Conservation (phyloP, 2,113 vertebrate species). For the Aptenodytes patagonicus region DNA sequence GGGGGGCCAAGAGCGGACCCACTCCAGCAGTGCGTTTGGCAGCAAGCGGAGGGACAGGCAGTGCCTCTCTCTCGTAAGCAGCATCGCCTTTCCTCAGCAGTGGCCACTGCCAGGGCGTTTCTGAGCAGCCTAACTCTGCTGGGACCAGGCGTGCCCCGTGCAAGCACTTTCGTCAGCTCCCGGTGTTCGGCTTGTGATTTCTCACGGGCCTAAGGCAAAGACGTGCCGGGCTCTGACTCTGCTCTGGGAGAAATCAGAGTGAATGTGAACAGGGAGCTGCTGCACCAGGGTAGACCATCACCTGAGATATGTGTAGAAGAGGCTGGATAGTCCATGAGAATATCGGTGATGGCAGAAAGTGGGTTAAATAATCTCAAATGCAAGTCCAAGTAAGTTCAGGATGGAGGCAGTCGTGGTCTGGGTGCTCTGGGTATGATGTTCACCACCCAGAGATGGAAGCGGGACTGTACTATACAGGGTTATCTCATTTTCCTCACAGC, state of each 20-base stretch:
- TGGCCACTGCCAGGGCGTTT: neutral
- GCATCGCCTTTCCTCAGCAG: neutral
- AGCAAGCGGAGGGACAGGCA: neutral
- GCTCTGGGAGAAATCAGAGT: neutral
- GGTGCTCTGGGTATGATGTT: neutral
- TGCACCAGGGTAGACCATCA: rapidly evolving
- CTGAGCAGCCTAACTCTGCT: neutral
- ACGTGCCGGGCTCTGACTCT: neutral
- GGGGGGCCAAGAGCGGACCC: neutral
- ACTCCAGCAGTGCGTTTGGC: neutral
- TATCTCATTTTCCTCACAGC: neutral
- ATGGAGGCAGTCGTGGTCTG: rapidly evolving
- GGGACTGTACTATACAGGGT: neutral
- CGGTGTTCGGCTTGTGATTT: rapidly evolving
- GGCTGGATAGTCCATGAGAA: neutral
- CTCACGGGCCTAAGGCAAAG: neutral
- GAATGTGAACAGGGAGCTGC: neutral
- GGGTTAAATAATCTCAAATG: neutral
- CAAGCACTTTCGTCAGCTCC: neutral
- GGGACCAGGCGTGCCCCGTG: neutral
- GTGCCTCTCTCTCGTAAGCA: neutral
- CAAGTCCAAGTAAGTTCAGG: neutral
- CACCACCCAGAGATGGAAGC: neutral
- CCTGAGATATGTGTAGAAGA: neutral
- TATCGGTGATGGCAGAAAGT: neutral